Evolutionary conservation across 2,113 vertebrate genomes (phyloP).

Genomic region (Blennius ocellaris): DNA sequence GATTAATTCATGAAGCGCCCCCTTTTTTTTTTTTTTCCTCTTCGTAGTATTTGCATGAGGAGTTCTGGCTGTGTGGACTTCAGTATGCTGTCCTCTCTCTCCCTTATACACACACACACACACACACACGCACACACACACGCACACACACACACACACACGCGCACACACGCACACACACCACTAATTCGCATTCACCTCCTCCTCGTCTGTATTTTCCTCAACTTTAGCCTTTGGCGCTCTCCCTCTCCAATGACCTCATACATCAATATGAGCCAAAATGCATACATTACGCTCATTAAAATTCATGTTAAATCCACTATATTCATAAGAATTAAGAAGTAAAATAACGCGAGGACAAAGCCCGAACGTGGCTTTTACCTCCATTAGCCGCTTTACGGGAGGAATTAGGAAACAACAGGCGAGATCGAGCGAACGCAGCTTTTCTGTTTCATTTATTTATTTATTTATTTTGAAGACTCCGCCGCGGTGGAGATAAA

Average conservation of each 20-base stretch:
- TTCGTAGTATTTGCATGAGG: conserved; percentile 81
- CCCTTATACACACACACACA: conserved; percentile 27
- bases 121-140: neutral
- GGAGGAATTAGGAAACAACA: neutral
- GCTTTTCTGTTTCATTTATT: too few relatives aligned
- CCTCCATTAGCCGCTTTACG: conserved; percentile 17
- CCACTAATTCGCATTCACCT: conserved; percentile 56
- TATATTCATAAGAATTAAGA: conserved; percentile 57
- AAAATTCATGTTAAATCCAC: conserved; percentile 60
- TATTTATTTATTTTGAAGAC: too few relatives aligned
- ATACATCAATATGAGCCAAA: conserved; percentile 63
- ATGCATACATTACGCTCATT: conserved; percentile 61
- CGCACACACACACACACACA: conserved; percentile 19
- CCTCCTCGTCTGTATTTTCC: conserved; percentile 49
- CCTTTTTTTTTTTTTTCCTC: conserved; percentile 36
- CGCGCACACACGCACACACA: conserved; percentile 24
- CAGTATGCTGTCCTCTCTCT: conserved; percentile 81
- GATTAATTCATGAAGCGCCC: conserved; percentile 83
- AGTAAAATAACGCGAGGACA: conserved; percentile 36
- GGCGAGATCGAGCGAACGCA: neutral
- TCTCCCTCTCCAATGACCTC: conserved; percentile 60
- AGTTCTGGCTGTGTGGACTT: conserved; percentile 82
- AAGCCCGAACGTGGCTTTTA: conserved; percentile 12
- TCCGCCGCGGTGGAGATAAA: conserved; percentile 46
- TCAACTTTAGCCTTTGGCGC: conserved; percentile 71